These are phyloP conservation scores for Rafetus swinhoei DNA, from an alignment of 2,113 vertebrate genomes.

Conservation along the genomic window DNA sequence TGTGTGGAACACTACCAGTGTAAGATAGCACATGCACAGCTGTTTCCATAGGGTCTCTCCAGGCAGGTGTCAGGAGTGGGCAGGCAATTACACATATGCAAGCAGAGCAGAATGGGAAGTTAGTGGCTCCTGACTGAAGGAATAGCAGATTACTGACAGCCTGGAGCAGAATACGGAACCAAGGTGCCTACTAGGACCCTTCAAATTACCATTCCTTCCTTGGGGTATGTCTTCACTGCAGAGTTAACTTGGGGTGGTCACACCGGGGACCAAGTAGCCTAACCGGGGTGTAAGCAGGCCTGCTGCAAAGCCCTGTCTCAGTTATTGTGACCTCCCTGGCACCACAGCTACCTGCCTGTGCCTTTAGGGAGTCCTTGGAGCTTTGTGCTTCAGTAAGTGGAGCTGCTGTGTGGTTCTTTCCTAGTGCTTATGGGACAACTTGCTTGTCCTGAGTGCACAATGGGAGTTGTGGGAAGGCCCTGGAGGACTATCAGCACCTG, in stretches of 20 bases:
- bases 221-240: background rate
- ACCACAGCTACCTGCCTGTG: accelerated
- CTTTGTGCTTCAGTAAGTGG: background rate
- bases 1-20: background rate
- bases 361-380: background rate
- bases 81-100: background rate
- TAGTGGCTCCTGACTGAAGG: background rate
- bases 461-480: background rate
- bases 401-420: background rate
- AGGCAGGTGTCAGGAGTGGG: background rate
- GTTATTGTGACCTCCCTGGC: accelerated
- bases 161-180: background rate
- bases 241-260: background rate
- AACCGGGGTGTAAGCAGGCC: background rate
- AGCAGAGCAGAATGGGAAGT: background rate
- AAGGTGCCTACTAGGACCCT: accelerated
- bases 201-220: background rate
- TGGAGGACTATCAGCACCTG: background rate
- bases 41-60: background rate
- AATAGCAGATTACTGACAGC: background rate
- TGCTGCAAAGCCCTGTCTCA: background rate
- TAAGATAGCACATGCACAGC: background rate
- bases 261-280: background rate
- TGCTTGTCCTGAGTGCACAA: background rate
- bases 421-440: background rate